These are phyloP conservation scores for Hepsetus odoe DNA, from an alignment of 2,113 vertebrate genomes.

Conservation along the genomic window DNA sequence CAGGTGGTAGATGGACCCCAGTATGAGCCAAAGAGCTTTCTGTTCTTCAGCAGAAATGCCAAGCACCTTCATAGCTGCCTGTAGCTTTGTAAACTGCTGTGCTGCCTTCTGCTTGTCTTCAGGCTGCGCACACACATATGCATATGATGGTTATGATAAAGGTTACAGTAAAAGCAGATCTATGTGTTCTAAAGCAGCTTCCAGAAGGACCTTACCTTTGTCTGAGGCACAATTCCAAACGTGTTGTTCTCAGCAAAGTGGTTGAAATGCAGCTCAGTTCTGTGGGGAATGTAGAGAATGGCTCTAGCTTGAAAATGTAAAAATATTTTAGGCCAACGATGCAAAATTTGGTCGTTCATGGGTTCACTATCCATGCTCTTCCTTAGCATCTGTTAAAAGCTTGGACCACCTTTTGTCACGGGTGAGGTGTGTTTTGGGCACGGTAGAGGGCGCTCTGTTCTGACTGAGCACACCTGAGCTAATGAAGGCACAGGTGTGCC, in stretches of 20 bases:
- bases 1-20: slow-evolving; percentile 92
- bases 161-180: neutral
- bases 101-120: slow-evolving; percentile 94
- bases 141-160: neutral
- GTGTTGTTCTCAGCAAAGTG: slow-evolving; percentile 91
- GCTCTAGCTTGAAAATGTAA: neutral
- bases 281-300: slow-evolving; percentile 56
- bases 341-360: too few relatives aligned
- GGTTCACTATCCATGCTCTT: too few relatives aligned
- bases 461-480: too few relatives aligned
- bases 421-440: too few relatives aligned
- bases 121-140: slow-evolving; percentile 64
- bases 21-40: slow-evolving; percentile 84
- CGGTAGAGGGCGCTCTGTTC: too few relatives aligned
- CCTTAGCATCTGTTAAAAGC: too few relatives aligned
- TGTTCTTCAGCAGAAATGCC: slow-evolving; percentile 90
- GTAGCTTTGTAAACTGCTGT: slow-evolving; percentile 94
- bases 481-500: too few relatives aligned
- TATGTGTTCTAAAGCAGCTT: neutral
- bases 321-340: neutral
- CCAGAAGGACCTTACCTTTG: slow-evolving; percentile 75
- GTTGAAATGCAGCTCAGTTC: slow-evolving; percentile 96
- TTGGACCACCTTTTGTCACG: too few relatives aligned
- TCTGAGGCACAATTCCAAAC: slow-evolving; percentile 85
- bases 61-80: slow-evolving; percentile 95